A percentile compares a stretch with the other conserved stretches of the same genome.
phyloP scores from a whole-genome alignment of 2,113 vertebrate genomes.

The Phylloscopus whistleri region DNA sequence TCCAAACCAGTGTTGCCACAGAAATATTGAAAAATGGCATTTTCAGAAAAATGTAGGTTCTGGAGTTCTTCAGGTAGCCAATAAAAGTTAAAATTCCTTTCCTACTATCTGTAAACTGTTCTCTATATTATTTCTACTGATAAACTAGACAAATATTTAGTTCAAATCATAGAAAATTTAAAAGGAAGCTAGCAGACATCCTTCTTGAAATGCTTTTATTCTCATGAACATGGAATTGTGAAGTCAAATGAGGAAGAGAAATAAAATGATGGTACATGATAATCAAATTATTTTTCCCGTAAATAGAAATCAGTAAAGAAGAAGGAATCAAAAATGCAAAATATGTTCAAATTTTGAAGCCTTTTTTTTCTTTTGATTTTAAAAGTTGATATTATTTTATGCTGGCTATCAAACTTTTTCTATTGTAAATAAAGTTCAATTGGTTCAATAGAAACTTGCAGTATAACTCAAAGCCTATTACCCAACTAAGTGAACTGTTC shows the following conservation, averaged over 20 bases:
- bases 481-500: background rate
- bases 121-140: background rate
- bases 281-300: background rate
- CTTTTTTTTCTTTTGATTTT: background rate
- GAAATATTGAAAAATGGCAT: background rate
- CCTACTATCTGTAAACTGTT: background rate
- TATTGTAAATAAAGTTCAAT: background rate
- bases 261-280: background rate
- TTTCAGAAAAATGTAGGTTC: background rate
- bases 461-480: background rate
- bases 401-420: background rate
- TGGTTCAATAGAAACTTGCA: background rate
- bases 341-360: background rate
- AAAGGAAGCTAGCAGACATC: background rate
- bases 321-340: background rate
- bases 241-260: background rate
- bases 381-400: background rate
- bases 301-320: background rate
- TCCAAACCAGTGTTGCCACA: background rate
- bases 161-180: background rate
- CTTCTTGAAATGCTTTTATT: background rate
- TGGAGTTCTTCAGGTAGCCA: background rate
- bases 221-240: background rate
- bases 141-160: background rate
- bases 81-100: background rate